Evolutionary conservation across 1,140 invertebrate species (phyloP).

Genomic region (Rhagoletis pomonella): DNA sequence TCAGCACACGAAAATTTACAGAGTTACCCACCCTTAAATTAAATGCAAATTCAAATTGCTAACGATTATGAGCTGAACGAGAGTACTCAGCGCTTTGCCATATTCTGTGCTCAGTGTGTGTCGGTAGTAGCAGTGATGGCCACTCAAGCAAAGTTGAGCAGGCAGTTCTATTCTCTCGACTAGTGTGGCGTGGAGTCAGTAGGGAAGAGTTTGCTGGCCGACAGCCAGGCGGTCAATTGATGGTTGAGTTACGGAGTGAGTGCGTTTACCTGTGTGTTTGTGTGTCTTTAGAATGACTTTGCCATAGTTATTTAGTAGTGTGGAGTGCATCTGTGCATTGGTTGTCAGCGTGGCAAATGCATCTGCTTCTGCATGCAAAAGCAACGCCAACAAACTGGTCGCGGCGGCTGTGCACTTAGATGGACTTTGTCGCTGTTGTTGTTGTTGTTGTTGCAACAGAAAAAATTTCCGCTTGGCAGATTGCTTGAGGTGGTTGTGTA

Average conservation of each 20-base stretch:
- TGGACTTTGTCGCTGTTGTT: not conserved
- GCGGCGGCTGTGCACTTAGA: not conserved
- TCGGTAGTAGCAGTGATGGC: not conserved
- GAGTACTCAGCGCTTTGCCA: not conserved
- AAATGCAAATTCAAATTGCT: conserved; percentile 51
- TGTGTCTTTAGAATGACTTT: not conserved
- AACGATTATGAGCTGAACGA: conserved; percentile 34
- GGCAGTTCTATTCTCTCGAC: not conserved
- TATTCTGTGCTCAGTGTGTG: not conserved
- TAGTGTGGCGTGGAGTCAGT: not conserved
- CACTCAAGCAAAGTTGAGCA: not conserved
- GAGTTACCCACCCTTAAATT: too few relatives aligned
- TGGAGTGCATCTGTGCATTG: not conserved
- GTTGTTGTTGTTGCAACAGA: not conserved
- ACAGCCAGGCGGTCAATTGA: not conserved
- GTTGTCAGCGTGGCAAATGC: not conserved
- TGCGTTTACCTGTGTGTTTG: not conserved
- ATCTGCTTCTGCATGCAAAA: not conserved
- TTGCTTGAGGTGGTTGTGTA: not conserved
- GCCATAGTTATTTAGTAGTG: not conserved
- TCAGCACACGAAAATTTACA: too few relatives aligned
- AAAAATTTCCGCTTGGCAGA: not conserved
- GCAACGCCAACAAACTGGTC: not conserved
- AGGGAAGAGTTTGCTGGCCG: not conserved
- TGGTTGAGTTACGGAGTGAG: not conserved